Evolutionary conservation across 2,888 invertebrate genomes (phyloP).

Genomic region (Leptinotarsa haldemani): DNA sequence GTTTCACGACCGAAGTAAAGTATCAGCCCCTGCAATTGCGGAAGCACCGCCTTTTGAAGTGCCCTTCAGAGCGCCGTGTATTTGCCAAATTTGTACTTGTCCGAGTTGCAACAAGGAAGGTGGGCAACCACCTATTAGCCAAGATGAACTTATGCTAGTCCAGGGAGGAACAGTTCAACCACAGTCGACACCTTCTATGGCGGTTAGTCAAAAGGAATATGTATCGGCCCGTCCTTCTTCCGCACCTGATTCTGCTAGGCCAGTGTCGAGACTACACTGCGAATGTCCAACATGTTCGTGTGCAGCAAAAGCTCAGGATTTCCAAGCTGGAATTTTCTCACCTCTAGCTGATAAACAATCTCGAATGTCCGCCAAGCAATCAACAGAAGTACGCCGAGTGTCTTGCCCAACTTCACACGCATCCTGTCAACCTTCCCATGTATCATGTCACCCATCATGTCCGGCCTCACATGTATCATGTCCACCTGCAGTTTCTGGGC

Average conservation of each 20-base stretch:
- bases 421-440: neutral
- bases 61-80: slow-evolving; percentile 36
- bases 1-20: neutral
- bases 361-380: neutral
- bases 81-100: slow-evolving; percentile 43
- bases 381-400: neutral
- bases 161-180: neutral
- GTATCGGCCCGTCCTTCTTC: slow-evolving; percentile 24
- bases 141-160: neutral
- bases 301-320: neutral
- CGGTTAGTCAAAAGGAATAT: slow-evolving; percentile 3
- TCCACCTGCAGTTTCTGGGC: neutral
- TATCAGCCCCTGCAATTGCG: neutral
- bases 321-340: slow-evolving; percentile 1
- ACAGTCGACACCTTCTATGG: slow-evolving; percentile 25
- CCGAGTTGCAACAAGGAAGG: slow-evolving; percentile 42
- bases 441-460: neutral
- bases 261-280: slow-evolving; percentile 35
- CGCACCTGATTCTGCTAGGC: slow-evolving; percentile 22
- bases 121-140: neutral
- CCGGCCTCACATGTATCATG: too few relatives aligned
- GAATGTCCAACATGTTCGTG: slow-evolving; percentile 48
- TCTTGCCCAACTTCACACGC: neutral
- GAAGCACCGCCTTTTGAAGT: slow-evolving; percentile 43
- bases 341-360: too few relatives aligned